phyloP scores from a whole-genome alignment of 1,140 invertebrate species.

The Drosophila gunungcola region DNA sequence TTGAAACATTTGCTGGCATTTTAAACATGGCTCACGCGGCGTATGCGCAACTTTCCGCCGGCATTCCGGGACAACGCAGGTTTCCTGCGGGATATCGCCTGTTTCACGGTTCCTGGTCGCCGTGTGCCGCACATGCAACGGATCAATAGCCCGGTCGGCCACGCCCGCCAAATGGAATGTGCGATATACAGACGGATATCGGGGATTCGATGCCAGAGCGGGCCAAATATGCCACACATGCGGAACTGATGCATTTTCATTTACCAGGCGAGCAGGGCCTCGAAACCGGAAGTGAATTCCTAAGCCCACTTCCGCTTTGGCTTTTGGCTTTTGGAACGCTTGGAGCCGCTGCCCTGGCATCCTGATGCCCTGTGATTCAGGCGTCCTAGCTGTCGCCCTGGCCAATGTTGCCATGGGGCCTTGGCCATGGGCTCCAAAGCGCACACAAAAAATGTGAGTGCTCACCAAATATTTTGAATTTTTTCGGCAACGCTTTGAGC shows the following conservation, averaged over 20 bases:
- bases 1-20: constrained; percentile 66
- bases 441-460: constrained; percentile 5
- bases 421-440: constrained; percentile 46
- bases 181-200: constrained; percentile 41
- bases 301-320: constrained; percentile 62
- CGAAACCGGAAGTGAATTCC: constrained; percentile 74
- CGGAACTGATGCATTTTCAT: constrained; percentile 84
- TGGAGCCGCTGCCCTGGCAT: not conserved
- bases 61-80: constrained; percentile 1
- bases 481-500: constrained; percentile 15
- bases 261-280: constrained; percentile 68
- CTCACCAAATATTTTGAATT: constrained; percentile 12
- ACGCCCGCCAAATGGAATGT: constrained; percentile 53
- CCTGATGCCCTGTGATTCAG: constrained; percentile 54
- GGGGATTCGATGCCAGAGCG: constrained; percentile 19
- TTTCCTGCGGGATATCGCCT: constrained; percentile 18
- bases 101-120: constrained; percentile 45
- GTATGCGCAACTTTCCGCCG: constrained; percentile 27
- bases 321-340: not conserved
- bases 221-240: constrained; percentile 71
- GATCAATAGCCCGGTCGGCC: constrained; percentile 75
- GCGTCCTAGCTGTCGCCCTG: constrained; percentile 72
- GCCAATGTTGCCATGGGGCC: constrained; percentile 77
- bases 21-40: constrained; percentile 46
- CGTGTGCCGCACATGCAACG: constrained; percentile 67